phyloP scores from a whole-genome alignment of 1,140 invertebrate species.

The Propsilocerus akamusi region DNA sequence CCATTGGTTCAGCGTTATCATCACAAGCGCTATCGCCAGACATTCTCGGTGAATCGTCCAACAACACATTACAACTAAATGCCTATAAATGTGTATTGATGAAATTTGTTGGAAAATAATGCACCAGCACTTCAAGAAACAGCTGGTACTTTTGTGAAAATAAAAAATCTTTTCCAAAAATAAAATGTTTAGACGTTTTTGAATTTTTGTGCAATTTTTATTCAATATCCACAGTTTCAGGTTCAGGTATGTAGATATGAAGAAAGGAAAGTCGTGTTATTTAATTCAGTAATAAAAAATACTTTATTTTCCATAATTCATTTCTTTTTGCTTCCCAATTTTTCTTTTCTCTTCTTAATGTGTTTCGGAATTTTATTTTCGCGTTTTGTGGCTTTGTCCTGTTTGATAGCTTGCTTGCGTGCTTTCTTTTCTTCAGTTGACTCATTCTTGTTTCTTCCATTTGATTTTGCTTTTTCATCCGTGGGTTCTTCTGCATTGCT shows the following conservation, averaged over 20 bases:
- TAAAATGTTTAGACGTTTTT: no score
- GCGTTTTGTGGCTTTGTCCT: constrained; percentile 76
- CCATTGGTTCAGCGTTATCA: constrained; percentile 88
- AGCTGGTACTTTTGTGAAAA: no score
- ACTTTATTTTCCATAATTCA: constrained; percentile 5
- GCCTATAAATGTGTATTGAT: no score
- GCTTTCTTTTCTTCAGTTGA: constrained; percentile 69
- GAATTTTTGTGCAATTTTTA: no score
- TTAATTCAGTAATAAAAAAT: neutral
- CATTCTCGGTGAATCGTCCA: constrained; percentile 76
- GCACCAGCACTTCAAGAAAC: no score
- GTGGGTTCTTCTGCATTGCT: constrained; percentile 25
- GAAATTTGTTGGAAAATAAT: no score
- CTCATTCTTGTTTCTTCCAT: constrained; percentile 65
- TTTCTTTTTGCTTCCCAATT: constrained; percentile 26
- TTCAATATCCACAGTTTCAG: no score
- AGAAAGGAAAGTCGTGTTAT: no score
- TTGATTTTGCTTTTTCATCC: constrained; percentile 36
- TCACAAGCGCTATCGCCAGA: constrained; percentile 56
- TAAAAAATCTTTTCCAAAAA: no score
- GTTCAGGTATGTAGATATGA: no score
- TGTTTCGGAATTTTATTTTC: constrained; percentile 91
- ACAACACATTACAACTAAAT: constrained; percentile 61
- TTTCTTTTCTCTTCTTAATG: constrained; percentile 80
- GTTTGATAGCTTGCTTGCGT: constrained; percentile 70